Conservation (phyloP, 2,888 invertebrate genomes). For the Leptogaster cylindrica region DNA sequence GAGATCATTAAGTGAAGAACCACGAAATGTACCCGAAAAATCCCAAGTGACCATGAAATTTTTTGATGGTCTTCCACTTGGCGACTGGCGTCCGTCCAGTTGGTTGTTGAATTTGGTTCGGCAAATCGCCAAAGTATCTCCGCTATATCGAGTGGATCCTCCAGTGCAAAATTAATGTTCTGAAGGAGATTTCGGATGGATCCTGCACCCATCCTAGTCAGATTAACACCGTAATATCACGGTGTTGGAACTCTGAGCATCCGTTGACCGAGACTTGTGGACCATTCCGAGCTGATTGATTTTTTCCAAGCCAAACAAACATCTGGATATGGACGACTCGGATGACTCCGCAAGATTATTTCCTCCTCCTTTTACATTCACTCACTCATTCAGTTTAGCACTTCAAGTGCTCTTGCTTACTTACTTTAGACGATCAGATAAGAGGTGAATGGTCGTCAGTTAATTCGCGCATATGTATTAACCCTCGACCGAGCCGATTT, state of each 20-base stretch:
- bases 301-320: conserved; percentile 16
- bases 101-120: conserved; percentile 26
- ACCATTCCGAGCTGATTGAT: not conserved
- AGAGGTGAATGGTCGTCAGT: conserved; percentile 39
- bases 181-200: conserved; percentile 25
- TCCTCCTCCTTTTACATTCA: not conserved
- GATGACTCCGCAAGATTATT: conserved; percentile 24
- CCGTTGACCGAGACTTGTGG: conserved; percentile 6
- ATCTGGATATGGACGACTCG: conserved; percentile 16
- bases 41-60: conserved; percentile 3
- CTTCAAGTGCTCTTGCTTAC: conserved; percentile 12
- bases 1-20: conserved; percentile 35
- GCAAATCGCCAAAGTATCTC: not conserved
- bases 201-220: conserved; percentile 34
- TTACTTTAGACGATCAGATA: conserved; percentile 22
- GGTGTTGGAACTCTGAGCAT: not conserved
- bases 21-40: conserved; percentile 1
- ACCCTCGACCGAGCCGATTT: conserved; percentile 18
- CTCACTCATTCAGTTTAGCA: not conserved
- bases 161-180: not conserved
- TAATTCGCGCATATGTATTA: conserved; percentile 34
- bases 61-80: not conserved
- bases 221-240: conserved; percentile 33
- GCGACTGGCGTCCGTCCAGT: no score
- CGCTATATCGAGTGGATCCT: not conserved